These are phyloP conservation scores for Ceratina japonica DNA, from an alignment of 1,140 invertebrate species.

Conservation along the genomic window DNA sequence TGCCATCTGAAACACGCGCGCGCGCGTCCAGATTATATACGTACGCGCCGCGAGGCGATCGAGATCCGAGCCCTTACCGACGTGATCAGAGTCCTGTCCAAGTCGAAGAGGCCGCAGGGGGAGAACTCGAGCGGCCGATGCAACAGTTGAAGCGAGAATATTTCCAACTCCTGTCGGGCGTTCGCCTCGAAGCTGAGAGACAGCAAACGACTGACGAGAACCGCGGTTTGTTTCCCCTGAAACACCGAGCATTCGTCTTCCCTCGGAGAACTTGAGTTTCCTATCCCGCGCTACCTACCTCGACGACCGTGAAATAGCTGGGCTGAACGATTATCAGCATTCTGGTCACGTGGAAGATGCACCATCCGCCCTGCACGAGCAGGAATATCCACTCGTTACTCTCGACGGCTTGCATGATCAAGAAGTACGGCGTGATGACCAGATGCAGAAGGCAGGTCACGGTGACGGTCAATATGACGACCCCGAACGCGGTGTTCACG, in stretches of 20 bases:
- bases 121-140: conserved; percentile 82
- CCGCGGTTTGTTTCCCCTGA: conserved; percentile 70
- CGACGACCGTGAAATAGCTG: conserved; percentile 81
- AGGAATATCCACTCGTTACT: conserved; percentile 74
- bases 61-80: conserved; percentile 80
- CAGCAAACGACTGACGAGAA: conserved; percentile 71
- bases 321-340: conserved; percentile 85
- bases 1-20: conserved; percentile 81
- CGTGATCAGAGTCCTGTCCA: conserved; percentile 83
- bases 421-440: conserved; percentile 86
- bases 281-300: conserved; percentile 72
- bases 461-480: conserved; percentile 82
- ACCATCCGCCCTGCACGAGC: conserved; percentile 83
- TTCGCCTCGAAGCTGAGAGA: conserved; percentile 65
- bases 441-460: conserved; percentile 85
- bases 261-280: neutral
- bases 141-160: conserved; percentile 84
- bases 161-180: conserved; percentile 79
- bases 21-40: neutral
- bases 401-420: conserved; percentile 82
- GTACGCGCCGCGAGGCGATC: too few relatives aligned
- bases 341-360: conserved; percentile 82
- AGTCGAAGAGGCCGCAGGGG: conserved; percentile 83
- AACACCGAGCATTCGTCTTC: neutral
- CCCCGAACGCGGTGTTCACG: conserved; percentile 79